These are phyloP conservation scores for Danionella cerebrum DNA, from an alignment of 2,113 vertebrate species.

Conservation along the genomic window DNA sequence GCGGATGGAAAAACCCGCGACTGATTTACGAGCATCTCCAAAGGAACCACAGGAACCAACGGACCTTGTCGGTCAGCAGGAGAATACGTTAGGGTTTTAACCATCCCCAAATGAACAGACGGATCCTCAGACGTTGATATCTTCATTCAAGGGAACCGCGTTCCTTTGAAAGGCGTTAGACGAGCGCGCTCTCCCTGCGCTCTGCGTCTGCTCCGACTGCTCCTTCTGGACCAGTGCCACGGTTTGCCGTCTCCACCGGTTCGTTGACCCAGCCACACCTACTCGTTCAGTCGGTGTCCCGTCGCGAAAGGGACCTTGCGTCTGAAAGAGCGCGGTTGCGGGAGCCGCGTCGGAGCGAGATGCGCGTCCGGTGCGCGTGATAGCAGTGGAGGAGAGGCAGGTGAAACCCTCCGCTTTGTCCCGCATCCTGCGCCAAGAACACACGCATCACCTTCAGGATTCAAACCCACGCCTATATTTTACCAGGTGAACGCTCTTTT, in stretches of 20 bases:
- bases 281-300: neutral
- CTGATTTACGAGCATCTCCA: neutral
- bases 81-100: neutral
- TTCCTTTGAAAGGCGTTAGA: neutral
- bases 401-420: constrained; percentile 23
- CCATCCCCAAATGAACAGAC: neutral
- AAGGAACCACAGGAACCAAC: neutral
- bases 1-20: neutral
- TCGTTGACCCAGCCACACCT: constrained; percentile 29
- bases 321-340: neutral
- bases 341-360: constrained; percentile 20
- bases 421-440: constrained; percentile 29
- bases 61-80: neutral
- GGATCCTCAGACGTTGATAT: neutral
- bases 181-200: neutral
- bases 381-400: constrained; percentile 31
- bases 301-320: constrained; percentile 13
- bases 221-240: constrained; percentile 24
- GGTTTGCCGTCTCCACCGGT: constrained; percentile 17
- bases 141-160: neutral
- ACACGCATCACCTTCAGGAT: constrained; percentile 16
- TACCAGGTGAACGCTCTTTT: constrained; percentile 27
- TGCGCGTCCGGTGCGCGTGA: constrained; percentile 24
- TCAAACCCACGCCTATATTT: constrained; percentile 8
- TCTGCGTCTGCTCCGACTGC: constrained; percentile 9